Evolutionary conservation across 2,888 invertebrate species (phyloP).

Genomic region (Cryptus viduatorius): DNA sequence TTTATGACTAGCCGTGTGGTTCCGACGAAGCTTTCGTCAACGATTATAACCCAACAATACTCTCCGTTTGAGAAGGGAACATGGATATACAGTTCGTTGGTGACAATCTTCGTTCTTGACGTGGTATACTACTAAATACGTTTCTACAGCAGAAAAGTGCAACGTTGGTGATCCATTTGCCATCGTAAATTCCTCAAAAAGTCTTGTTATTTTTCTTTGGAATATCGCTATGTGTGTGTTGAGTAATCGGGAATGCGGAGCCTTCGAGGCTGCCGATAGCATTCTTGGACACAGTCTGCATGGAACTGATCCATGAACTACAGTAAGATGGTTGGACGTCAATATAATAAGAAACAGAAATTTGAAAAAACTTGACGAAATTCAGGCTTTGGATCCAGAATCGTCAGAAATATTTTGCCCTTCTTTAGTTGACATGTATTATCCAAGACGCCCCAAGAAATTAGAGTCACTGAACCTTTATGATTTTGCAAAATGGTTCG

Average conservation of each 20-base stretch:
- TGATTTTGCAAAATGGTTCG: not conserved
- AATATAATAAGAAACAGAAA: not conserved
- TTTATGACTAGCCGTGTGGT: constrained; percentile 73
- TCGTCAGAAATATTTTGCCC: not conserved
- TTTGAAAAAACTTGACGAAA: not conserved
- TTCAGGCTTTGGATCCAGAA: not conserved
- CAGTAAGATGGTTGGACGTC: not conserved
- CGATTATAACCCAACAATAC: constrained; percentile 58
- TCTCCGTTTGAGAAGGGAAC: constrained; percentile 74
- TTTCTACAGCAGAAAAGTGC: not conserved
- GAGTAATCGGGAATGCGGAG: not conserved
- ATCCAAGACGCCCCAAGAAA: not conserved
- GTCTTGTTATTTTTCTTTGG: not conserved
- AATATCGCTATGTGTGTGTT: not conserved
- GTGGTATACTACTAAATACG: not conserved
- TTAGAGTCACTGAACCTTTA: not conserved
- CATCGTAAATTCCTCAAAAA: not conserved
- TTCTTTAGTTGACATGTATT: not conserved
- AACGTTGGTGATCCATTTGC: not conserved
- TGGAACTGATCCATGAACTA: not conserved
- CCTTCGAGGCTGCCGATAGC: too few species aligned
- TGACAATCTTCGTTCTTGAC: not conserved
- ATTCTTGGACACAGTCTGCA: too few species aligned
- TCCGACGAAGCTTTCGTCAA: constrained; percentile 70
- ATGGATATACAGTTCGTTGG: not conserved